Evolutionary conservation across 2,888 invertebrate species (phyloP), one percentile per base, ranked within the genome.

Genomic region (Metalampra italica): DNA sequence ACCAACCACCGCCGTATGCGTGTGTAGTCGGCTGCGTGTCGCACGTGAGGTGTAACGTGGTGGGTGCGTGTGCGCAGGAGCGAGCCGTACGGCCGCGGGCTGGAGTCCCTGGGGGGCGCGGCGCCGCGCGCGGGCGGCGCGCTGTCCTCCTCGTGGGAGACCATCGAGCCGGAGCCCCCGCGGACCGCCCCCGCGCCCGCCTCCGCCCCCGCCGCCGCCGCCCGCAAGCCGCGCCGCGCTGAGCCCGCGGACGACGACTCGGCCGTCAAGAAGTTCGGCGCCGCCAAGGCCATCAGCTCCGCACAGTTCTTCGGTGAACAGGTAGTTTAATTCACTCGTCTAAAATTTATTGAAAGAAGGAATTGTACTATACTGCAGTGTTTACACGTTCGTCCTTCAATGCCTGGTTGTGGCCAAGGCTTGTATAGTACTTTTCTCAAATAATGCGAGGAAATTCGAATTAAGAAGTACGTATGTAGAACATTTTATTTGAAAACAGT

Each of bases 211-310:
- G 37, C 49, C 22, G 52, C 45, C 46, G 32, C 47, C 45, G 39
- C 43, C 45, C 52, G 59, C 49, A 47, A 50, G 43, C 50, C 56
- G 29, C 62, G 68, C 32, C 52, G 66, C 32, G 32, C 55, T 0
- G 69, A 68, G 15, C 47, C 61, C 9, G 72, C 54, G 47, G 86
- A 89, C 7, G 92, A 94, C 42, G 94, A 94, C 63, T 93, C 94
- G 52, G 97, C 97, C 15, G 96, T 96, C 78, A 97, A 96, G 85
- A 99, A 99, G 89, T 99, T 99, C 79, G 98, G 97, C 45, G 94
- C 95, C 64, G 98, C 99, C 3, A 99, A 99, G 83, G 96, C 98
- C 11, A 99, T 99, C 71, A 98, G 98, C 51, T 99, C 99, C 0
- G 97, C 98, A 73, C 98, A 98, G 90, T 98, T 93, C 90, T 99